Conservation (phyloP, 2,113 vertebrate genomes). For the Syngnathus scovelli region DNA sequence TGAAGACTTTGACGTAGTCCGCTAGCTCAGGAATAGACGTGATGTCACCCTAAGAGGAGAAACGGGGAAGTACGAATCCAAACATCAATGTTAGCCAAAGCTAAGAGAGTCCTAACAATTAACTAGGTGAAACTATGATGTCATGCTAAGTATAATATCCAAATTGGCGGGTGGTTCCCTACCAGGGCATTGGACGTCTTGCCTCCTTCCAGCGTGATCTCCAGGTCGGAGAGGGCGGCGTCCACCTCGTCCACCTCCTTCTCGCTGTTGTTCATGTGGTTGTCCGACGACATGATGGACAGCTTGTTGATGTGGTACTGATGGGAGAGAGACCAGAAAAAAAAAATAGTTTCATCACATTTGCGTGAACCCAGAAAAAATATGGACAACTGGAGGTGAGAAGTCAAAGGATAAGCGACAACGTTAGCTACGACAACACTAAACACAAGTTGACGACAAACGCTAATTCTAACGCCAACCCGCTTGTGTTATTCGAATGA, state of each 20-base stretch:
- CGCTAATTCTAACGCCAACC: slow-evolving; percentile 62
- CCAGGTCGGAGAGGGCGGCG: slow-evolving; percentile 92
- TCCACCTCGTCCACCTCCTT: slow-evolving; percentile 98
- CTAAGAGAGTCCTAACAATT: not conserved
- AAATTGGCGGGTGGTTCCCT: slow-evolving; percentile 12
- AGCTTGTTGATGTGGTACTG: slow-evolving; percentile 99
- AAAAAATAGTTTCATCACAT: not conserved
- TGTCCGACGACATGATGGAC: slow-evolving; percentile 96
- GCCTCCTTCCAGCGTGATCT: slow-evolving; percentile 95
- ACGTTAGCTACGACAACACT: slow-evolving; percentile 31
- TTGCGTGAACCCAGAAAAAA: not conserved
- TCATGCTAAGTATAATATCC: not conserved
- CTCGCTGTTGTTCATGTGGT: slow-evolving; percentile 98
- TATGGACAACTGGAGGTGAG: not conserved
- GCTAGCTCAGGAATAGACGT: slow-evolving; percentile 98
- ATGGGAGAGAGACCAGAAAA: slow-evolving; percentile 7
- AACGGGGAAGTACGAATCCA: slow-evolving; percentile 6
- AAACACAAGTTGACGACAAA: slow-evolving; percentile 55
- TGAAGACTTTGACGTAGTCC: slow-evolving; percentile 97
- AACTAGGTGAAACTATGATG: slow-evolving; percentile 21
- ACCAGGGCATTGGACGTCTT: slow-evolving; percentile 95
- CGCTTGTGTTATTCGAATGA: slow-evolving; percentile 44
- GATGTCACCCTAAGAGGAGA: slow-evolving; percentile 86
- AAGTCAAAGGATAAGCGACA: slow-evolving; percentile 7
- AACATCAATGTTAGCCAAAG: slow-evolving; percentile 13